Conservation (phyloP, 2,113 vertebrate genomes). For the Donacobius atricapilla region DNA sequence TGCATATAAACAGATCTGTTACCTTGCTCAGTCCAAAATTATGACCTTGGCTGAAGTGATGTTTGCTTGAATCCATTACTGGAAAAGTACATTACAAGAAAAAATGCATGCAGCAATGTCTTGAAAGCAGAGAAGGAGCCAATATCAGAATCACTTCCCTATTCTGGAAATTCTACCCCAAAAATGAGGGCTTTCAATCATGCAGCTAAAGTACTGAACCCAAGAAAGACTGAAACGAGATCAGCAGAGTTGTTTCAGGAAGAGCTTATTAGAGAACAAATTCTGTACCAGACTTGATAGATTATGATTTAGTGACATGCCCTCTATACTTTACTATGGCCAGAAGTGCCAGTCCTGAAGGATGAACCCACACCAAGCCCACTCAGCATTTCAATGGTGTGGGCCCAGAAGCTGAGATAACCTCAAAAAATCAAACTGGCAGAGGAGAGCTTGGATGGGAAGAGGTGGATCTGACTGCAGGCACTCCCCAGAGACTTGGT, state of each 20-base stretch:
- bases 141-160: neutral
- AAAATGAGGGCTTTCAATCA: neutral
- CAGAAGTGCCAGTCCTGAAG: neutral
- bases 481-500: neutral
- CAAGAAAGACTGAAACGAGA: neutral
- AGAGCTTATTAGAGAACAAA: neutral
- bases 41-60: slow-evolving; percentile 26
- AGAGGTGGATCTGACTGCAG: neutral
- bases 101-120: neutral
- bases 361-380: neutral
- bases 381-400: neutral
- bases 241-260: neutral
- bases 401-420: neutral
- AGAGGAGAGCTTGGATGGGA: neutral
- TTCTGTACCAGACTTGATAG: neutral
- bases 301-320: neutral
- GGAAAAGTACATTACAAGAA: slow-evolving; percentile 29
- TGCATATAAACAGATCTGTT: slow-evolving; percentile 31
- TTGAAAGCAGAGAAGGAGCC: neutral
- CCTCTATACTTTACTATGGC: neutral
- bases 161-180: neutral
- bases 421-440: neutral
- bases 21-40: slow-evolving; percentile 15
- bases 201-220: neutral
- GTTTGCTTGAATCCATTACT: slow-evolving; percentile 32